Evolutionary conservation across 2,888 invertebrate species (phyloP).

Genomic region (Plebejus anna): DNA sequence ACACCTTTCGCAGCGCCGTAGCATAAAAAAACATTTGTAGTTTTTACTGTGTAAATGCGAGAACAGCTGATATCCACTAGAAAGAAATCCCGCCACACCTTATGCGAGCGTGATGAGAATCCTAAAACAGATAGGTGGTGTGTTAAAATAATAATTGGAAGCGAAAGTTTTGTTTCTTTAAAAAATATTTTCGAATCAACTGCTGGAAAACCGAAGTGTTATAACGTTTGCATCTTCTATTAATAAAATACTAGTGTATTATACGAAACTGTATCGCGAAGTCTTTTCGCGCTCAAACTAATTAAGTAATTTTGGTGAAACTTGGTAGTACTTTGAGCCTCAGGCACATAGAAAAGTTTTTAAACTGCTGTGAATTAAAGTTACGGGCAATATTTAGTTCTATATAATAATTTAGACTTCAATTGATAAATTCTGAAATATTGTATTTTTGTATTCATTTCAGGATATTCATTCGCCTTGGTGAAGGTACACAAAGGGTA

Average conservation of each 20-base stretch:
- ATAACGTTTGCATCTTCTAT: not conserved
- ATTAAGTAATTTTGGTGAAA: too few species aligned
- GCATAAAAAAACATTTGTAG: not conserved
- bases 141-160: not conserved
- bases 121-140: not conserved
- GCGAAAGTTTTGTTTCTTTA: not conserved
- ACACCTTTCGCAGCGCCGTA: not conserved
- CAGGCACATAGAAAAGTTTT: too few species aligned
- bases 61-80: not conserved
- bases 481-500: slow-evolving; percentile 50
- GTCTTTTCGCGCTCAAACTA: too few species aligned
- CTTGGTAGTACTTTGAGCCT: too few species aligned
- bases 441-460: slow-evolving; percentile 37
- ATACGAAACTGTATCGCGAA: too few species aligned
- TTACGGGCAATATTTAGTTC: too few species aligned
- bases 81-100: not conserved
- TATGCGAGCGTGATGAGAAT: not conserved
- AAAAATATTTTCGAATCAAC: not conserved
- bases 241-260: too few species aligned
- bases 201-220: not conserved
- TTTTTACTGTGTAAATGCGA: not conserved
- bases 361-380: too few species aligned
- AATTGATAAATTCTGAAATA: not conserved
- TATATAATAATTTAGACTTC: not conserved
- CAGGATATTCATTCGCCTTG: slow-evolving; percentile 62